Conservation (phyloP, 2,797 vertebrate species). For the Cyclopterus lumpus region DNA sequence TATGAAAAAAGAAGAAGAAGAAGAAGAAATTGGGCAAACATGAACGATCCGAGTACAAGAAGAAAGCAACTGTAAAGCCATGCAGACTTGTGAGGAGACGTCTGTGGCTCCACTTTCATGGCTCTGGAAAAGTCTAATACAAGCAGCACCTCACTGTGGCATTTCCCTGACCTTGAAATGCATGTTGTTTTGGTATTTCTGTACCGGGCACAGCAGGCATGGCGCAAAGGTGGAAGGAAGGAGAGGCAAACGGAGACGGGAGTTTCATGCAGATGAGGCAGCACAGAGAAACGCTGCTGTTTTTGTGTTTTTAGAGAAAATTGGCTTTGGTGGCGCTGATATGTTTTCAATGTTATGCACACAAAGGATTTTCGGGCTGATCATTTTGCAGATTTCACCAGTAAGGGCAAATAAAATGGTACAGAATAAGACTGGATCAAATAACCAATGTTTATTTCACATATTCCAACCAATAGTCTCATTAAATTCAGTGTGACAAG, state of each 20-base stretch:
- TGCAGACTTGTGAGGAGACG: neutral
- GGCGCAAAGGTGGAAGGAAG: conserved; percentile 26
- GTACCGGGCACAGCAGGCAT: conserved; percentile 13
- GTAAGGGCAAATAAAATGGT: neutral
- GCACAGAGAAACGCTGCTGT: neutral
- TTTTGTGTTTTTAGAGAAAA: neutral
- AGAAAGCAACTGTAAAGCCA: conserved; percentile 2
- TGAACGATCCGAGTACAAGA: conserved; percentile 13
- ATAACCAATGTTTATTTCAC: neutral
- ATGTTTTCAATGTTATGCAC: neutral
- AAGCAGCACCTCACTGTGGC: neutral
- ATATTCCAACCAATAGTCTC: neutral
- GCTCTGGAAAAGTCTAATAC: neutral
- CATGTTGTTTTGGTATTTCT: conserved; percentile 35
- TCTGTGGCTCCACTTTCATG: neutral
- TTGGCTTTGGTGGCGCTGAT: neutral
- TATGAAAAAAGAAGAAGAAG: neutral
- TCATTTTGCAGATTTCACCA: conserved; percentile 1
- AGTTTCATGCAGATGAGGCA: conserved; percentile 29
- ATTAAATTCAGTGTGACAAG: neutral
- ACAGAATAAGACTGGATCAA: neutral
- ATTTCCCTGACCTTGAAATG: conserved; percentile 41
- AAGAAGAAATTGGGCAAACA: conserved; percentile 22
- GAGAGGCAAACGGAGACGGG: conserved; percentile 17
- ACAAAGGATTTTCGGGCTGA: neutral